Evolutionary conservation across 2,113 vertebrate genomes (phyloP).

Genomic region (Gobio gobio): DNA sequence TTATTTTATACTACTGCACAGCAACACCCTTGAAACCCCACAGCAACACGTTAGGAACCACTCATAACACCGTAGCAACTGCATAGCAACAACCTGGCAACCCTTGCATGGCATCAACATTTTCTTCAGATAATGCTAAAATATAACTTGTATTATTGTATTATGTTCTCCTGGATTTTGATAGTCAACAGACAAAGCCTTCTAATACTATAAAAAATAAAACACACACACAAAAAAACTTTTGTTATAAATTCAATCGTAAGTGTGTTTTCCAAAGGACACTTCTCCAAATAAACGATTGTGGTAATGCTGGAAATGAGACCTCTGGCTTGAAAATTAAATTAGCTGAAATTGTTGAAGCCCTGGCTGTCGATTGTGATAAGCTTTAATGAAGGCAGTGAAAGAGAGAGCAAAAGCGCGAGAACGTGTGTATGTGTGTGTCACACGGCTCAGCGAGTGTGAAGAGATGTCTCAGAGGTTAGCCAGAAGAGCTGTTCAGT

Average conservation of each 20-base stretch:
- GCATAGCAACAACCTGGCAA: no score
- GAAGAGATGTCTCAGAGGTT: slow-evolving; percentile 47
- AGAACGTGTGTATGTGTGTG: slow-evolving; percentile 9
- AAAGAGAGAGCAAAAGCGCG: neutral
- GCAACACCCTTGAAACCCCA: no score
- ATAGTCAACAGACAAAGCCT: neutral
- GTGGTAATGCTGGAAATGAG: slow-evolving; percentile 46
- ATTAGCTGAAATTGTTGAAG: slow-evolving; percentile 59
- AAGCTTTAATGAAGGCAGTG: slow-evolving; percentile 55
- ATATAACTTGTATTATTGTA: neutral
- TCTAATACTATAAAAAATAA: no score
- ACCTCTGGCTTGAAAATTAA: slow-evolving; percentile 62
- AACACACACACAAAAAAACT: no score
- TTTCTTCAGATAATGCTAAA: no score
- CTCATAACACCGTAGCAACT: no score
- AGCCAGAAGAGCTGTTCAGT: neutral
- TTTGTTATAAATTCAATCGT: neutral
- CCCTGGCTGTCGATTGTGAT: slow-evolving; percentile 57
- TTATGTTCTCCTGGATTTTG: neutral
- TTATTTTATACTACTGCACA: no score
- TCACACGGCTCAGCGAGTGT: slow-evolving; percentile 32
- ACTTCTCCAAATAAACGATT: slow-evolving; percentile 41
- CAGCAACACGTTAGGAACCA: no score
- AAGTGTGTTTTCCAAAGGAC: neutral
- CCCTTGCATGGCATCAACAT: no score